Conservation (phyloP, 2,113 vertebrate genomes). For the Antechinus flavipes region DNA sequence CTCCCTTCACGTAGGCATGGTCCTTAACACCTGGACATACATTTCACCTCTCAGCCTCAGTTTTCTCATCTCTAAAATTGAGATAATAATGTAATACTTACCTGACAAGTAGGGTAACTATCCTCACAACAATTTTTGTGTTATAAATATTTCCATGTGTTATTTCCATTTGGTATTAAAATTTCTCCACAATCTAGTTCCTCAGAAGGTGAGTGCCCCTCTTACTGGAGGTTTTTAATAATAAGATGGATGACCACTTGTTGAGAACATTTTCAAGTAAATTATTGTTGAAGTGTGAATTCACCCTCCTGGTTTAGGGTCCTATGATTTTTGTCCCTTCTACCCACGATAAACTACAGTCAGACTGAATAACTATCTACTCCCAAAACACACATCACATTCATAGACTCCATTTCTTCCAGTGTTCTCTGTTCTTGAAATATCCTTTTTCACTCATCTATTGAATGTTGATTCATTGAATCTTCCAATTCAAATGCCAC, state of each 20-base stretch:
- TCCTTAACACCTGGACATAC: background rate
- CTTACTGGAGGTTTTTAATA: background rate
- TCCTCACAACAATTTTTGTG: background rate
- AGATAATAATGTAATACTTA: background rate
- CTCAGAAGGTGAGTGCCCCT: background rate
- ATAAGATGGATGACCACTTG: background rate
- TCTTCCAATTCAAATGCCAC: background rate
- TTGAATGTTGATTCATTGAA: background rate
- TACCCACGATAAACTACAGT: background rate
- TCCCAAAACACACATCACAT: background rate
- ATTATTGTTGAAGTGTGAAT: background rate
- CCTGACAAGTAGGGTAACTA: background rate
- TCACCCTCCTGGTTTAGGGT: background rate
- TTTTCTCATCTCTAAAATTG: constrained; percentile 1
- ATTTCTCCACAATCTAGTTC: background rate
- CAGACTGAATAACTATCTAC: background rate
- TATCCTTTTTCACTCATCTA: background rate
- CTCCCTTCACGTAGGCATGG: too few species aligned
- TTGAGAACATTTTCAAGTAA: background rate
- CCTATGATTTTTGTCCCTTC: background rate
- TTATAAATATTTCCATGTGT: background rate
- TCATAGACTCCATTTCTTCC: background rate
- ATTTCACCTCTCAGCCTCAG: background rate
- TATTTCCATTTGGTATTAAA: background rate
- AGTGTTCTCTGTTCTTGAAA: background rate